Evolutionary conservation across 2,797 vertebrate species (phyloP), one percentile per base, ranked within the genome.

Genomic region (Rhadinocentrus ornatus): DNA sequence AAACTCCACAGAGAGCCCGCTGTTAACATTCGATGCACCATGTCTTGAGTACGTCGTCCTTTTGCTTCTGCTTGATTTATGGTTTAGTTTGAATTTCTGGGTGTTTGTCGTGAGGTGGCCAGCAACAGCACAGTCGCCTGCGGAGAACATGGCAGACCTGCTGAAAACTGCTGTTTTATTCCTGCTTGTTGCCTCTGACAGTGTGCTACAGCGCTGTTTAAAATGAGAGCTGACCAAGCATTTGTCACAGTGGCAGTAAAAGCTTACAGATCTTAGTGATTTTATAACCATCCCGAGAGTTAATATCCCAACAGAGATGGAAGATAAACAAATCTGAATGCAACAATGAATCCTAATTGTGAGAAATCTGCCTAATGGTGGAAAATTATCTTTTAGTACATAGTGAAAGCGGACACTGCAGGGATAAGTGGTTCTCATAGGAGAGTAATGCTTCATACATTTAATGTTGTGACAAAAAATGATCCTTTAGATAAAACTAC

Each of bases 1-100:
- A 70, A 62, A 55, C 26, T 35, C 70, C 54, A 71, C 63, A 15
- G 7, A 59, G 66, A 73, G 67, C 62, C 66, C 69, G 68, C 81
- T 77, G 68, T 56, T 61, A 71, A 66, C 37, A 70, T 73, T 68
- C 58, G 63, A 39, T 31, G 46, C 59, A 13, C 53, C 12, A 2
- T 61, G 48, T 80, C 46, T 32, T 48, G 46, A 67, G 39, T 48
- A 34, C 26, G 37, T 58, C 48, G 26, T 35, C 48, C 41, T 60
- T 64, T 66, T 16, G 13, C 26, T 27, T 67, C 35, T 20, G 55
- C 55, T 35, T 9, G 3, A 56, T 44, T 31, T 35, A 15, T 12
- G 53, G 61, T 66, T 66, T 34, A 7, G 60, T 60, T 77, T 48
- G 34, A 24, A 18, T 75, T 60, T 39, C 29, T 5, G 53, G 66